Conservation (phyloP, 2,113 vertebrate genomes). For the Rhipidura dahli region DNA sequence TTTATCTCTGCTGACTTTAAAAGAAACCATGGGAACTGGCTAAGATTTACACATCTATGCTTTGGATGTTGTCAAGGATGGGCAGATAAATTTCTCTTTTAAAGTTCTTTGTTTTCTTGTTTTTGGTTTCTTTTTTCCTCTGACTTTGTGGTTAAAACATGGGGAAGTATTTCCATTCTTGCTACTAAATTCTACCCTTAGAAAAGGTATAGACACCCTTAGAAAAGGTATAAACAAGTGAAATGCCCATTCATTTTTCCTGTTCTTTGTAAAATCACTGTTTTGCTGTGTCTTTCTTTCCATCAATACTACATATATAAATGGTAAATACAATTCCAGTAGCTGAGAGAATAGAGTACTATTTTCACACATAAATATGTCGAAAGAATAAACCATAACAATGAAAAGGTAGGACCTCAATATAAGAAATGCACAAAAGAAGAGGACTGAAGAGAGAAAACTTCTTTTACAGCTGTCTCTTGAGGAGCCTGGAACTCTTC, state of each 20-base stretch:
- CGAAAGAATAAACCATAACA: not conserved
- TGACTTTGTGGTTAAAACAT: not conserved
- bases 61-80: not conserved
- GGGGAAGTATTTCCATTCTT: not conserved
- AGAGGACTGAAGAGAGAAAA: not conserved
- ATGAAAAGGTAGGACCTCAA: not conserved
- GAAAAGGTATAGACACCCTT: not conserved
- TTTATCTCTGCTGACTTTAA: constrained; percentile 25
- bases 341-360: not conserved
- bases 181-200: not conserved
- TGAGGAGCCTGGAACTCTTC: not conserved
- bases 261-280: not conserved
- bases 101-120: not conserved
- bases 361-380: not conserved
- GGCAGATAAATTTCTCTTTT: constrained; percentile 14
- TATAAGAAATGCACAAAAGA: not conserved
- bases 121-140: not conserved
- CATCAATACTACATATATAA: not conserved
- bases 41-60: not conserved
- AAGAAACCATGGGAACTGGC: not conserved
- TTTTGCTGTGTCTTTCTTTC: not conserved
- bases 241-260: not conserved
- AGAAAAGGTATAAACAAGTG: not conserved
- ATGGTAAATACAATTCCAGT: not conserved
- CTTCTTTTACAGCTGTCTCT: not conserved